These are phyloP conservation scores for Syngnathus scovelli DNA, from an alignment of 2,113 vertebrate species.

Conservation along the genomic window DNA sequence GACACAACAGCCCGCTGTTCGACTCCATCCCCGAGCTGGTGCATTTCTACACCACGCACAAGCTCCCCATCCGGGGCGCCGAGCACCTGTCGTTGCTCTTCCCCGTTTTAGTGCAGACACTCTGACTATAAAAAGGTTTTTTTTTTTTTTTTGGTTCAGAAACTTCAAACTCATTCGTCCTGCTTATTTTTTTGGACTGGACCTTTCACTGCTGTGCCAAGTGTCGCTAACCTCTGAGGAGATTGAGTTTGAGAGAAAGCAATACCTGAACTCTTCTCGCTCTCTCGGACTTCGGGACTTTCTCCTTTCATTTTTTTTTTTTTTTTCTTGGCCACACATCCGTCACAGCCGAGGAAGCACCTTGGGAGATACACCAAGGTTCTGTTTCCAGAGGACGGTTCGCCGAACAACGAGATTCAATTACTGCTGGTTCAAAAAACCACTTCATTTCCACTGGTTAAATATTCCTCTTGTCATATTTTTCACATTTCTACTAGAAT, in stretches of 20 bases:
- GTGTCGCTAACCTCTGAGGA: conserved; percentile 16
- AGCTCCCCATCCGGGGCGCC: conserved; percentile 91
- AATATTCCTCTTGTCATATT: conserved; percentile 39
- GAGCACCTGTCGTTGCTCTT: conserved; percentile 96
- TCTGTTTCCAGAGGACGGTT: conserved; percentile 15
- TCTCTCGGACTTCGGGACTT: conserved; percentile 15
- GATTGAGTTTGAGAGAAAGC: conserved; percentile 43
- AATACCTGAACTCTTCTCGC: conserved; percentile 41
- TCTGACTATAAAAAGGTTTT: conserved; percentile 74
- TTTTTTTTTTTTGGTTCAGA: conserved; percentile 24
- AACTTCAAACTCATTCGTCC: conserved; percentile 12
- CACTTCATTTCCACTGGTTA: conserved; percentile 24
- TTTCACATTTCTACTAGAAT: conserved; percentile 34
- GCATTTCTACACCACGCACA: conserved; percentile 93
- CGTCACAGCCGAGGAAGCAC: neutral
- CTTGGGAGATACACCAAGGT: conserved; percentile 10
- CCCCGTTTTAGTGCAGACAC: conserved; percentile 90
- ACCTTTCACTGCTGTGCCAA: conserved; percentile 39
- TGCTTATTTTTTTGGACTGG: conserved; percentile 18
- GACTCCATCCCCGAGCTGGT: conserved; percentile 94
- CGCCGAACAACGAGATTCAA: conserved; percentile 20
- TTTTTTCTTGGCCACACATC: neutral
- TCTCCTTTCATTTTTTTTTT: conserved; percentile 2
- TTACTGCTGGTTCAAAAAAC: conserved; percentile 27
- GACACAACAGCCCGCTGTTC: conserved; percentile 95